phyloP scores from a whole-genome alignment of 2,888 invertebrate species.

The Labia minor region DNA sequence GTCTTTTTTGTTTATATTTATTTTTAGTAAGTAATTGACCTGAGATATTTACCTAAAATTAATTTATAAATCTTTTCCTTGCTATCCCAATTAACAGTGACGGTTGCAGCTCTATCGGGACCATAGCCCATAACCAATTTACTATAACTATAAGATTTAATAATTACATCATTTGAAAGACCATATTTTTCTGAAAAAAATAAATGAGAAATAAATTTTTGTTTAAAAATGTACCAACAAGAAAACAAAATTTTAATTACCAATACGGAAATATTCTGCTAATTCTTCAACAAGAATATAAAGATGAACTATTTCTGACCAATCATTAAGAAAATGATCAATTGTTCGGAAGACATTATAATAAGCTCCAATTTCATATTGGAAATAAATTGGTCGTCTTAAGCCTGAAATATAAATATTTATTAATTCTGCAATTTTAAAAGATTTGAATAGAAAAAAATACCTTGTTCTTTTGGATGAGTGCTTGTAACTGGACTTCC shows the following conservation, averaged over 20 bases:
- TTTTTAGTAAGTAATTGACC: too few species aligned
- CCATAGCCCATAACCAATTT: slow-evolving; percentile 85
- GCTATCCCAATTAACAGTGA: slow-evolving; percentile 70
- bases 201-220: slow-evolving; percentile 17
- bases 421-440: neutral
- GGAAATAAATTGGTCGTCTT: slow-evolving; percentile 77
- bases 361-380: slow-evolving; percentile 78
- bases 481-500: slow-evolving; percentile 68
- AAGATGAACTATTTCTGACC: slow-evolving; percentile 84
- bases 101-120: slow-evolving; percentile 69
- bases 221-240: neutral
- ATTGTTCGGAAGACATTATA: slow-evolving; percentile 71
- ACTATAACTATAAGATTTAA: slow-evolving; percentile 87
- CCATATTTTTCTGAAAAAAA: slow-evolving; percentile 47
- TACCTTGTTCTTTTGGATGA: slow-evolving; percentile 73
- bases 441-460: neutral
- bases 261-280: slow-evolving; percentile 63
- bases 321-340: slow-evolving; percentile 74
- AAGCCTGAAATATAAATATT: slow-evolving; percentile 44
- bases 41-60: slow-evolving; percentile 46
- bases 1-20: neutral
- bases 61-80: slow-evolving; percentile 64
- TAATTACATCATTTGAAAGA: slow-evolving; percentile 58
- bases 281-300: slow-evolving; percentile 77
- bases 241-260: slow-evolving; percentile 36